Percentiles rank a stretch among this genome's conserved stretches.
These are phyloP conservation scores for Sebastes miniatus DNA, from an alignment of 2,797 vertebrate genomes.

Conservation along the genomic window DNA sequence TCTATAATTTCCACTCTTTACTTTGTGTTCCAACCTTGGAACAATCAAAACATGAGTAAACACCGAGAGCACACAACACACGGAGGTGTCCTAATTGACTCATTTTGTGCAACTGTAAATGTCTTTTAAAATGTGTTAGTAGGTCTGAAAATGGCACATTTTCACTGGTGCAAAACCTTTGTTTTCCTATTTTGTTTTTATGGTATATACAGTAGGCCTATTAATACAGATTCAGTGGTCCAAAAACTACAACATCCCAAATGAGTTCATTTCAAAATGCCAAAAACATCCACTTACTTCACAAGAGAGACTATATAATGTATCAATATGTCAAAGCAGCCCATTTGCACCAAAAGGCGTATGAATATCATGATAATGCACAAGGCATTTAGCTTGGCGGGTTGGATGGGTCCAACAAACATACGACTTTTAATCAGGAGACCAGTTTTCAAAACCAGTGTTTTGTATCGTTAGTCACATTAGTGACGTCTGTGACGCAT, in stretches of 20 bases:
- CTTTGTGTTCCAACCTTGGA: slow-evolving; percentile 11
- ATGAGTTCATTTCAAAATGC: not conserved
- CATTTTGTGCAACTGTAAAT: not conserved
- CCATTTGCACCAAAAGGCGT: too few relatives aligned
- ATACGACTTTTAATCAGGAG: too few relatives aligned
- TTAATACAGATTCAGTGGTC: not conserved
- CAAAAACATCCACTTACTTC: not conserved
- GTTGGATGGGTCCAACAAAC: too few relatives aligned
- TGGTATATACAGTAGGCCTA: not conserved
- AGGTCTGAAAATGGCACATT: not conserved
- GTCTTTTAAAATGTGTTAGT: not conserved
- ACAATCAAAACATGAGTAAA: slow-evolving; percentile 22
- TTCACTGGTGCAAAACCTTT: not conserved
- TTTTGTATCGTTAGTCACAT: too few relatives aligned
- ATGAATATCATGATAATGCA: too few relatives aligned
- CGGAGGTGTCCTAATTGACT: not conserved
- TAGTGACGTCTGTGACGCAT: too few relatives aligned
- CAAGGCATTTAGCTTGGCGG: too few relatives aligned
- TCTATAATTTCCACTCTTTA: not conserved
- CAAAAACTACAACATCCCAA: not conserved
- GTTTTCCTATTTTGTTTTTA: not conserved
- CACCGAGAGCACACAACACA: not conserved
- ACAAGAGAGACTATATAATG: not conserved
- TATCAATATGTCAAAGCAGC: not conserved
- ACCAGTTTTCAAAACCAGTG: too few relatives aligned